These are phyloP conservation scores for Pharmacophagus antenor DNA, from an alignment of 2,888 invertebrate species.

Conservation along the genomic window DNA sequence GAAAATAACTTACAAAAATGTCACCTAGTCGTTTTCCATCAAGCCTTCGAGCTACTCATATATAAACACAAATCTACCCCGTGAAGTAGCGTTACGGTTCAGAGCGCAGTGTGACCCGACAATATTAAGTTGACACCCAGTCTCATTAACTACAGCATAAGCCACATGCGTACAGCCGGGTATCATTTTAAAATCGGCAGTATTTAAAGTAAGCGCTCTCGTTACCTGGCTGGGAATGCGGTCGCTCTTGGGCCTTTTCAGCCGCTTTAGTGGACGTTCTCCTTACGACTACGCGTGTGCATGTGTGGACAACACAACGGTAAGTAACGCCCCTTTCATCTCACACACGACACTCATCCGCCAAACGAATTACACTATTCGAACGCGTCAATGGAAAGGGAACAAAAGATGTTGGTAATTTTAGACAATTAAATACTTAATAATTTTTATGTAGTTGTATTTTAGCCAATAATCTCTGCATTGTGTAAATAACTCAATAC, in stretches of 20 bases:
- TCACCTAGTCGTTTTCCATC: conserved; percentile 33
- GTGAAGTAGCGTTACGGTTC: conserved; percentile 36
- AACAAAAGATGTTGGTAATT: too few species aligned
- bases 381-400: not conserved
- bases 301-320: conserved; percentile 80
- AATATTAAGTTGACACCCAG: conserved; percentile 54
- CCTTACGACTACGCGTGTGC: conserved; percentile 81
- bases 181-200: conserved; percentile 58
- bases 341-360: conserved; percentile 55
- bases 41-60: conserved; percentile 41
- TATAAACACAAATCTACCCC: conserved; percentile 49
- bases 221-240: conserved; percentile 81
- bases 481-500: too few species aligned
- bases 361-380: conserved; percentile 45
- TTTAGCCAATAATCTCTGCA: too few species aligned
- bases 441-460: too few species aligned
- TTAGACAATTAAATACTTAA: too few species aligned
- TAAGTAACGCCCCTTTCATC: conserved; percentile 62
- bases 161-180: conserved; percentile 69
- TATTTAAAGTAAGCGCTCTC: conserved; percentile 66
- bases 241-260: conserved; percentile 81
- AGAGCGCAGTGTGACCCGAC: conserved; percentile 69
- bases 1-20: conserved; percentile 30
- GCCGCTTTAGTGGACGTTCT: conserved; percentile 81
- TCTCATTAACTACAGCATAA: conserved; percentile 59